These are phyloP conservation scores for Onthophagus sagittarius DNA, from an alignment of 2,888 invertebrate genomes.

Conservation along the genomic window DNA sequence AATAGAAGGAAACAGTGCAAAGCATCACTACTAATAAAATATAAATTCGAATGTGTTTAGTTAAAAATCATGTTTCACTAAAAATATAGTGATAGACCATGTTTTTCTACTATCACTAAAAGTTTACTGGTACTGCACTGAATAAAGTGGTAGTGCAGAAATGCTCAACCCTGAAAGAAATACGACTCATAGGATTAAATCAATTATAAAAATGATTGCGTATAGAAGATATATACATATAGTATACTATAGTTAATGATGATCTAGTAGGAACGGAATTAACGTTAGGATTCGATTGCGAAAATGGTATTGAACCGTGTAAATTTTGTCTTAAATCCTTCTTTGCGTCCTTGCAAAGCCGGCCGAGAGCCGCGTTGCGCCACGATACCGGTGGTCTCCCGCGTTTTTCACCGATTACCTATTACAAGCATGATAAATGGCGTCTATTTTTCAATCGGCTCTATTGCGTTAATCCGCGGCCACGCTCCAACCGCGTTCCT, in stretches of 20 bases:
- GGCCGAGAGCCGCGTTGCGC: background rate
- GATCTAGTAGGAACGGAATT: background rate
- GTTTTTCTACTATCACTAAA: too few relatives aligned
- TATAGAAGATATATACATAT: too few relatives aligned
- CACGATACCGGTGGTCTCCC: background rate
- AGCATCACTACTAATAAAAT: too few relatives aligned
- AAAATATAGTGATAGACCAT: too few relatives aligned
- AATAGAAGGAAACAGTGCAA: too few relatives aligned
- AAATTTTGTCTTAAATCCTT: constrained; percentile 1
- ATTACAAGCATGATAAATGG: constrained; percentile 1
- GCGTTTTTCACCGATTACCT: constrained; percentile 1
- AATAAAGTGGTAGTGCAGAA: too few relatives aligned
- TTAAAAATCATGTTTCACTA: too few relatives aligned
- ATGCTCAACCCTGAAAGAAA: too few relatives aligned
- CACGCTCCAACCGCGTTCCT: background rate
- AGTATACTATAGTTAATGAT: background rate
- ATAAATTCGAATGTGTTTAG: too few relatives aligned
- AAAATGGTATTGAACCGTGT: background rate
- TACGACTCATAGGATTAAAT: background rate
- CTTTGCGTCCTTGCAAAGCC: background rate
- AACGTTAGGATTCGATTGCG: background rate
- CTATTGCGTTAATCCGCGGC: background rate
- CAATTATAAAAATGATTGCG: background rate
- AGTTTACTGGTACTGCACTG: too few relatives aligned
- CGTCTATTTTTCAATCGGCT: constrained; percentile 3